Percentiles rank a stretch among this genome's conserved stretches.
phyloP scores from a whole-genome alignment of 2,888 invertebrate genomes.

The Chalcis sispes region DNA sequence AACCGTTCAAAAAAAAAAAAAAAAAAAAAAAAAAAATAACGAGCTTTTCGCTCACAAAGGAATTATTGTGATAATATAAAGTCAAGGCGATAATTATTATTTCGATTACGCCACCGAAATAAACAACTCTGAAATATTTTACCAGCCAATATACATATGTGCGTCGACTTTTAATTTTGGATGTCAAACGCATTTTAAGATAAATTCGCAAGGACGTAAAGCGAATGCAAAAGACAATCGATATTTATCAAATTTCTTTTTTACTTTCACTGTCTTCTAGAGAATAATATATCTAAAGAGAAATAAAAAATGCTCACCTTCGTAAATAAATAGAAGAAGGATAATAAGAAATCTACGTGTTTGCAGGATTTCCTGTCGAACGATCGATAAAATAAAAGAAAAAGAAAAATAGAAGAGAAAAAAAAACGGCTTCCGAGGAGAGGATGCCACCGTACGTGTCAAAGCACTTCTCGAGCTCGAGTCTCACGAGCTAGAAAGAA shows the following conservation, averaged over 20 bases:
- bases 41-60: not conserved
- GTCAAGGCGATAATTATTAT: not conserved
- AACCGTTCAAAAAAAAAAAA: not conserved
- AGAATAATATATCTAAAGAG: not conserved
- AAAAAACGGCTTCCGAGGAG: conserved; percentile 12
- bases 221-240: not conserved
- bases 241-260: conserved; percentile 23
- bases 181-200: not conserved
- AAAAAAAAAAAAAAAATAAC: conserved; percentile 13
- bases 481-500: not conserved
- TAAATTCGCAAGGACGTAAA: not conserved
- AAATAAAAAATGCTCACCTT: conserved; percentile 2
- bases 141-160: too few species aligned
- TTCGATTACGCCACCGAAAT: not conserved
- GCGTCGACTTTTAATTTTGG: too few species aligned
- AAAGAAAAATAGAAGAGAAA: too few species aligned
- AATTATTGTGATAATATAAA: not conserved
- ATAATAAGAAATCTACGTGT: conserved; percentile 31
- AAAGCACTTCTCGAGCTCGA: conserved; percentile 39
- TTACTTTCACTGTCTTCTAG: not conserved
- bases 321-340: too few species aligned
- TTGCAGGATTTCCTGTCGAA: conserved; percentile 2
- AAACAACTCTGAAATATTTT: not conserved
- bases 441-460: conserved; percentile 28
- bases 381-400: not conserved